Base-by-base conservation (phyloP, 2,888 invertebrate species). In the Agriopis aurantiaria region DNA sequence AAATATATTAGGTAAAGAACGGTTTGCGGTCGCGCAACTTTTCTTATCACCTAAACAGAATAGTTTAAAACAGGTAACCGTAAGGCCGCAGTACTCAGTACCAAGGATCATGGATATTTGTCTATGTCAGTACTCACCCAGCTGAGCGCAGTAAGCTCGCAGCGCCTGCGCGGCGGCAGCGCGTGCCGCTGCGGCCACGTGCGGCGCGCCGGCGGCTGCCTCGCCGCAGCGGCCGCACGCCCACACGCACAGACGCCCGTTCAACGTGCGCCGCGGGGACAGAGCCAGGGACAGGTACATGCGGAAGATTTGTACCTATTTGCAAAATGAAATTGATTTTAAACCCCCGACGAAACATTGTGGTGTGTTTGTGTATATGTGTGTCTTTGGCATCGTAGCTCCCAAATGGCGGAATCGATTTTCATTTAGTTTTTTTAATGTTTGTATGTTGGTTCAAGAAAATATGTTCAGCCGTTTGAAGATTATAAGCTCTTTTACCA, bases 131-230 rank as follows among this genome's bases (percentile, higher is more conserved):
- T 14, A 73, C 81, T 86, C 85, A 96, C 97, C 97, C 63, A 98
- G 89, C 85, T 97, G 97, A 33, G 97, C 96, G 82, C 97, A 97
- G 86, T 98, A 98, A 0, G 98, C 97, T 58, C 98, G 95, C 46
- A 99, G 90, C 6, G 98, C 97, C 87, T 98, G 98, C 66, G 98
- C 98, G 8, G 98, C 97, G 0, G 98, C 98, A 1, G 98, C 98
- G 80, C 98, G 95, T 0, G 98, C 98, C 0, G 98, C 98, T 0
- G 98, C 98, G 74, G 97, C 96, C 3, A 97, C 97, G 60, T 97
- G 97, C 72, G 97, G 96, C 59, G 97, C 96, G 7, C 97, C 97
- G 76, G 95, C 95, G 73, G 97, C 97, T 41, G 97, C 97, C 84
- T 98, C 98, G 41, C 96, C 97, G 85, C 97, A 97, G 68, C 98